Conservation (phyloP, 2,888 invertebrate species). For the Hedya salicella region DNA sequence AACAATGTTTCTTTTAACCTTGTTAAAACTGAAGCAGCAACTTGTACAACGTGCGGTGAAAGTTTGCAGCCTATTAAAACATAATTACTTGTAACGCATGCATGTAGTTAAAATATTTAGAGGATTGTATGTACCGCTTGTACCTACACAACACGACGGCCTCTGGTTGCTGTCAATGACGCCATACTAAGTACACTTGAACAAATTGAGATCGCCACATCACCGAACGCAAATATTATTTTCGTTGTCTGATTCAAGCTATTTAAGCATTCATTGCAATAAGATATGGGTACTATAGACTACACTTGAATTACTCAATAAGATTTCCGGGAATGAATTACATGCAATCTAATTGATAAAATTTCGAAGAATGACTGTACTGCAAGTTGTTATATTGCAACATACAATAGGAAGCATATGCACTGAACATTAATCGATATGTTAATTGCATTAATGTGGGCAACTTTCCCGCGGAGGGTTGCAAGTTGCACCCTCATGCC, state of each 20-base stretch:
- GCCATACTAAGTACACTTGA: conserved; percentile 14
- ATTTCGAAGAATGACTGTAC: conserved; percentile 25
- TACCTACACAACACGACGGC: background rate
- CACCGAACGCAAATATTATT: background rate
- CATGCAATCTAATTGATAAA: conserved; percentile 15
- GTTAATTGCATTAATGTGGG: background rate
- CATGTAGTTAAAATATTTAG: conserved; percentile 24
- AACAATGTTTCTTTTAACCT: conserved; percentile 3
- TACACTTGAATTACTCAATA: conserved; percentile 24
- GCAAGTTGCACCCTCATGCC: conserved; percentile 33
- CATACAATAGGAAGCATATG: background rate
- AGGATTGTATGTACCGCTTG: conserved; percentile 4
- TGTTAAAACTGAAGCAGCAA: background rate
- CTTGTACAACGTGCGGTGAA: conserved; percentile 12
- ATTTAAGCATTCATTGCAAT: conserved; percentile 17
- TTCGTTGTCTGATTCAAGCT: conserved; percentile 2
- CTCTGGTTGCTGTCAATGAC: conserved; percentile 11
- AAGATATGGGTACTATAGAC: conserved; percentile 14
- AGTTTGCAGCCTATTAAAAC: conserved; percentile 31
- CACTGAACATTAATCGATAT: conserved; percentile 4
- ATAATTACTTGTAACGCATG: conserved; percentile 25
- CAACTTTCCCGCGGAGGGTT: conserved; percentile 16
- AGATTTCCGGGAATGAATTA: conserved; percentile 25
- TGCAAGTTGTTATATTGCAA: conserved; percentile 6
- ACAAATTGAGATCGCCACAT: conserved; percentile 12